Conservation (phyloP, 2,888 invertebrate genomes). For the Maniola hyperantus region DNA sequence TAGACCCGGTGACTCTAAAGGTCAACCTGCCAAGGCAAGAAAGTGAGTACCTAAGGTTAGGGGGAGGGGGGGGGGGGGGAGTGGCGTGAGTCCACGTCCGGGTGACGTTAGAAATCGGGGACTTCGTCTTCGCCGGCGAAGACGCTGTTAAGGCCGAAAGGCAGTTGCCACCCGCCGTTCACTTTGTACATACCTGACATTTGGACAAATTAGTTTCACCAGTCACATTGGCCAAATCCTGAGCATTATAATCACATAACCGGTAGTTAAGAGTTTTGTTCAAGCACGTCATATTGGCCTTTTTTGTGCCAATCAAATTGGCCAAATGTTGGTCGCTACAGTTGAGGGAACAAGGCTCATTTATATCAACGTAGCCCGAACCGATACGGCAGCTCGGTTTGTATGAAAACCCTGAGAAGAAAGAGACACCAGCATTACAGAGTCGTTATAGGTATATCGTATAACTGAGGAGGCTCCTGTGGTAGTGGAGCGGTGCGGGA, state of each 20-base stretch:
- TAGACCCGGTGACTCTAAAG: no score
- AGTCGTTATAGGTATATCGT: background rate
- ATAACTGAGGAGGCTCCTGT: no score
- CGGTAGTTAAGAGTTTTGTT: conserved; percentile 39
- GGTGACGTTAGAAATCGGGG: no score
- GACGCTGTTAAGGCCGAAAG: no score
- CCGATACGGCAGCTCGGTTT: conserved; percentile 59
- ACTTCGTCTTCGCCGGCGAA: no score
- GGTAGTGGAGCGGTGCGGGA: no score
- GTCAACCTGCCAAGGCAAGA: no score
- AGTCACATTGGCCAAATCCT: conserved; percentile 12
- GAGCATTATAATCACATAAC: conserved; percentile 22
- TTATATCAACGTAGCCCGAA: conserved; percentile 57
- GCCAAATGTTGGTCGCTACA: conserved; percentile 53
- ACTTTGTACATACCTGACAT: conserved; percentile 36
- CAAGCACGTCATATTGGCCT: conserved; percentile 63
- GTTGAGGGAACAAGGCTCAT: conserved; percentile 61
- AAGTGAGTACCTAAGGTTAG: no score
- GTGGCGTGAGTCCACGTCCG: no score
- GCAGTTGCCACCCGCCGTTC: no score
- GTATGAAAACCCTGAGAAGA: conserved; percentile 44
- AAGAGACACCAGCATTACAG: background rate
- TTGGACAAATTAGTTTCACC: conserved; percentile 20
- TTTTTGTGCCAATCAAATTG: conserved; percentile 45
- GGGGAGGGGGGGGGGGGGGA: no score